These are phyloP conservation scores for Anhinga rufa DNA, from an alignment of 2,113 vertebrate species.

Conservation along the genomic window DNA sequence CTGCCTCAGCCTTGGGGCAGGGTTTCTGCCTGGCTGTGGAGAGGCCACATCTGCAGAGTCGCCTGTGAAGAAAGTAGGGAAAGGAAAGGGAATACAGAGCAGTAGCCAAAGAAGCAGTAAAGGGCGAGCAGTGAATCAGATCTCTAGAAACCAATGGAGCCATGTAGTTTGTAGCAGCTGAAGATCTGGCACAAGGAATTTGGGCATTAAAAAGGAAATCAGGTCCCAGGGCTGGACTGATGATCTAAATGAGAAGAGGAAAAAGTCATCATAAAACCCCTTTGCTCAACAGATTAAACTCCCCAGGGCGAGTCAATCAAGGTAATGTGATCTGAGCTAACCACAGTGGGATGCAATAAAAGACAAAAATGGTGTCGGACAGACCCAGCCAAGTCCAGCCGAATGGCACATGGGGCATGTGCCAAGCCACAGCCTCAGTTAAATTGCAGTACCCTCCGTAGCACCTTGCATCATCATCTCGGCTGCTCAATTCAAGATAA, in stretches of 20 bases:
- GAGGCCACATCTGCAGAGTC: not conserved
- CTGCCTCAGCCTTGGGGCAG: not conserved
- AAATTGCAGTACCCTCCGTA: not conserved
- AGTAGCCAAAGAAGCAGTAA: not conserved
- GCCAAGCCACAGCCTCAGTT: not conserved
- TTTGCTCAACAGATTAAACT: not conserved
- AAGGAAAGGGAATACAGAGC: not conserved
- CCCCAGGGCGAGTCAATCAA: not conserved
- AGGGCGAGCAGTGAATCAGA: not conserved
- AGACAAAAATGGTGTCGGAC: not conserved
- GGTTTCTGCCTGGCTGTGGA: not conserved
- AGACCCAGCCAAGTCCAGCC: not conserved
- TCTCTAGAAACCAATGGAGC: not conserved
- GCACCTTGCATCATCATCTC: not conserved
- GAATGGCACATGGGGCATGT: not conserved
- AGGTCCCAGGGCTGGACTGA: not conserved
- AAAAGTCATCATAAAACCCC: not conserved
- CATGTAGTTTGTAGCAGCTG: fast-evolving
- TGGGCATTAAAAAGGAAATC: not conserved
- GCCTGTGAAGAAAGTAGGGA: not conserved
- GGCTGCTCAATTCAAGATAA: not conserved
- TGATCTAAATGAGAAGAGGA: not conserved
- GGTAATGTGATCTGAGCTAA: not conserved
- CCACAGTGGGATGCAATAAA: not conserved
- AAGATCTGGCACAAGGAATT: not conserved